Evolutionary conservation across 2,113 vertebrate species (phyloP).

Genomic region (Misgurnus anguillicaudatus): DNA sequence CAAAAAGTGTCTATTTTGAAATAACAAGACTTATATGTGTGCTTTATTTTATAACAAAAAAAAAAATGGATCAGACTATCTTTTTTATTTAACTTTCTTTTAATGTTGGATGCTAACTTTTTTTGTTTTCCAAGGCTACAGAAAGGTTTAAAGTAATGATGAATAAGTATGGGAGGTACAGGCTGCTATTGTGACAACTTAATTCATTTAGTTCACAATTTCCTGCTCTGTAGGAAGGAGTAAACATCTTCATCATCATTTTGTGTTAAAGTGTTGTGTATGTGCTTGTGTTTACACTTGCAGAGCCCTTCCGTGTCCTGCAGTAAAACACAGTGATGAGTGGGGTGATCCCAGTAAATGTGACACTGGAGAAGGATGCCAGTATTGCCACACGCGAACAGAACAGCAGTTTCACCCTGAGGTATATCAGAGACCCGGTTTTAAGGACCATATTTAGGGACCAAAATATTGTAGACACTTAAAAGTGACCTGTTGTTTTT

Average conservation of each 20-base stretch:
- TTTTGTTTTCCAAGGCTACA: no score
- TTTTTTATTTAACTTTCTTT: no score
- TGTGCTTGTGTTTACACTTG: constrained; percentile 25
- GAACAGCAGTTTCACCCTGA: constrained; percentile 98
- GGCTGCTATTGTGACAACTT: neutral
- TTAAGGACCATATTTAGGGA: neutral
- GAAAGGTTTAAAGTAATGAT: no score
- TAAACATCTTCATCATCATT: neutral
- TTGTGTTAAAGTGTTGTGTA: neutral
- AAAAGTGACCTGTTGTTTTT: neutral
- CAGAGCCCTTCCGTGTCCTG: constrained; percentile 92
- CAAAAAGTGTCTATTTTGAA: no score
- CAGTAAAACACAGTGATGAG: constrained; percentile 95
- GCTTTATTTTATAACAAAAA: no score
- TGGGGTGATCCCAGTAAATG: constrained; percentile 99
- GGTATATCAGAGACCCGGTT: constrained; percentile 68
- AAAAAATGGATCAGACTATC: no score
- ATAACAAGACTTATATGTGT: no score
- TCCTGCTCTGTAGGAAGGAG: neutral
- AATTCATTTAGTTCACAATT: neutral
- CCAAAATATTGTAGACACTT: no score
- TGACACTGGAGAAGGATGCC: constrained; percentile 90
- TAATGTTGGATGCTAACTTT: no score
- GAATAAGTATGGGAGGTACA: neutral
- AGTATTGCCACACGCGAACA: constrained; percentile 95